These are phyloP conservation scores for Zoanthus sociatus DNA, from an alignment of 92 coral and sea anemone genomes.

Conservation along the genomic window DNA sequence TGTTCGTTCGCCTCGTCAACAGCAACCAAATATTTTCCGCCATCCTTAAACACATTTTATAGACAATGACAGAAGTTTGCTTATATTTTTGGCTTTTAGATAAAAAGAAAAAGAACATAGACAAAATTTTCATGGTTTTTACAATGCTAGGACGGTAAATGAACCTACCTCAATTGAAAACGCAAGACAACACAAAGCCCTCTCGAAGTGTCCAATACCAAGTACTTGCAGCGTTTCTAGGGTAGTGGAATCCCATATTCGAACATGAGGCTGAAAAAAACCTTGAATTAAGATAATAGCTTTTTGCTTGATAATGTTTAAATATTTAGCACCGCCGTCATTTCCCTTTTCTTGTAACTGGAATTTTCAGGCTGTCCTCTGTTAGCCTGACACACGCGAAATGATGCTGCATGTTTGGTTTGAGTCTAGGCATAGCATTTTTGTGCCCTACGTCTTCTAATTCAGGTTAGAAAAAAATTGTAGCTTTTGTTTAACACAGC, in stretches of 20 bases:
- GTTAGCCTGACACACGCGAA: too few species aligned
- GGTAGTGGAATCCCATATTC: slow-evolving; percentile 74
- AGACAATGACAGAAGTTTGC: too few species aligned
- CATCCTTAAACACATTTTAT: slow-evolving; percentile 53
- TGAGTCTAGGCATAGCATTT: too few species aligned
- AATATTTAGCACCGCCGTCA: too few species aligned
- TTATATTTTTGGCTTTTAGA: background rate
- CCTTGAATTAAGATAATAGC: background rate
- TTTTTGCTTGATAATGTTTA: too few species aligned
- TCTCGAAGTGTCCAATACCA: slow-evolving; percentile 79
- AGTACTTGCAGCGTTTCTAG: slow-evolving; percentile 79
- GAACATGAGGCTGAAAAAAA: slow-evolving; percentile 73
- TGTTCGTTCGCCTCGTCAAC: slow-evolving; percentile 86
- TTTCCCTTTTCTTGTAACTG: too few species aligned
- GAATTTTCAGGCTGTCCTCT: too few species aligned
- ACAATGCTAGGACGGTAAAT: background rate
- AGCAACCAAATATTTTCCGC: slow-evolving; percentile 72
- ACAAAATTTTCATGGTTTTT: background rate
- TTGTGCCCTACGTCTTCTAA: too few species aligned
- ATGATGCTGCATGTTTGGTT: too few species aligned
- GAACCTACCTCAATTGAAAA: slow-evolving; percentile 73
- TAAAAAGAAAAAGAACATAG: background rate
- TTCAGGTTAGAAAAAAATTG: too few species aligned
- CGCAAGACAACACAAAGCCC: slow-evolving; percentile 77
- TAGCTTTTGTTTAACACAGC: too few species aligned